phyloP scores from a whole-genome alignment of 1,140 invertebrate species.

The Dolichoris vasculosae region DNA sequence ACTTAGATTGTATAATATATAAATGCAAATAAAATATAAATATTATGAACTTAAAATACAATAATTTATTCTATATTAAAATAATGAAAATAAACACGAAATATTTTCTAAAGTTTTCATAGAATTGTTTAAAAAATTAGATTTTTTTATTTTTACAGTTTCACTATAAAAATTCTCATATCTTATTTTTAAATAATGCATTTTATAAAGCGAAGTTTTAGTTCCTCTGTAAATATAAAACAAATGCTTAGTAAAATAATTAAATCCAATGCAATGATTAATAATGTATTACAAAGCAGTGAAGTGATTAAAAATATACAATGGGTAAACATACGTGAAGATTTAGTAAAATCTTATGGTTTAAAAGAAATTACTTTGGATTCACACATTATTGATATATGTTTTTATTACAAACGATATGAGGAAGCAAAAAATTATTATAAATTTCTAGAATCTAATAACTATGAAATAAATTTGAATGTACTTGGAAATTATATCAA shows the following conservation, averaged over 20 bases:
- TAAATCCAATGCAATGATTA: not conserved
- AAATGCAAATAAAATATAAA: too few relatives aligned
- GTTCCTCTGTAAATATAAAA: not conserved
- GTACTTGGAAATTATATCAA: conserved; percentile 75
- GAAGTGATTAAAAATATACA: conserved; percentile 32
- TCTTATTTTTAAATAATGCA: not conserved
- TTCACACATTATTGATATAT: conserved; percentile 75
- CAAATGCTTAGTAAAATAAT: not conserved
- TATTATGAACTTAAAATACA: too few relatives aligned
- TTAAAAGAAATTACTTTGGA: conserved; percentile 74
- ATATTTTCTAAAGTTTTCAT: too few relatives aligned
- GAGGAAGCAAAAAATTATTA: conserved; percentile 76
- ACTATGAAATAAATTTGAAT: conserved; percentile 74
- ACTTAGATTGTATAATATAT: too few relatives aligned
- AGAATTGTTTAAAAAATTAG: not conserved
- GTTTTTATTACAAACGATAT: conserved; percentile 68
- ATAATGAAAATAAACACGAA: too few relatives aligned
- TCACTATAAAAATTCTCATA: conserved; percentile 35
- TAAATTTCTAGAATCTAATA: conserved; percentile 73
- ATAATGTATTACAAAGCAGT: conserved; percentile 11
- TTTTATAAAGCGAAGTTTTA: not conserved
- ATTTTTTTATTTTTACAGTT: not conserved
- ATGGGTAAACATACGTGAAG: conserved; percentile 54
- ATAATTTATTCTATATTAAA: too few relatives aligned
- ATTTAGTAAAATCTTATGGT: conserved; percentile 3